Conservation (phyloP, 2,797 vertebrate genomes). For the Coregonus suidteri region DNA sequence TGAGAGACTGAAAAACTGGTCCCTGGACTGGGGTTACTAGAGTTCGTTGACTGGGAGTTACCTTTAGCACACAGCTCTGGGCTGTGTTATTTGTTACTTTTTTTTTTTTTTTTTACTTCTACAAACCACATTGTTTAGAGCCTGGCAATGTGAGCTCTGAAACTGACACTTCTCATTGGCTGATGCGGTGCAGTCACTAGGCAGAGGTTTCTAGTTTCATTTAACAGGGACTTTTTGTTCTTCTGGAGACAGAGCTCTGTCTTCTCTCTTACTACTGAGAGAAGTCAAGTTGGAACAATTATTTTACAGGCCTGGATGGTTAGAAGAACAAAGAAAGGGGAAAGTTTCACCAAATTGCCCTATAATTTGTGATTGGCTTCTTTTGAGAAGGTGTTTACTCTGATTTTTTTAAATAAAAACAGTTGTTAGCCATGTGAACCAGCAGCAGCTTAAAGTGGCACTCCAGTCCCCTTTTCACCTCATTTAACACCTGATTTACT, state of each 20-base stretch:
- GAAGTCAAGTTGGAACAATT: neutral
- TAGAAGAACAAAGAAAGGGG: neutral
- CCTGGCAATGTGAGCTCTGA: constrained; percentile 46
- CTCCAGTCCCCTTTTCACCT: too few relatives aligned
- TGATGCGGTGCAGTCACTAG: constrained; percentile 52
- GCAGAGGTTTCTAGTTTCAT: constrained; percentile 71
- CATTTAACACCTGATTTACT: too few relatives aligned
- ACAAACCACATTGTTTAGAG: constrained; percentile 72
- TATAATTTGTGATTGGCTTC: neutral
- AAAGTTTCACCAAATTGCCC: neutral
- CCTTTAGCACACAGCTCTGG: constrained; percentile 60
- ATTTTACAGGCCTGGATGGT: neutral
- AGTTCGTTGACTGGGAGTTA: constrained; percentile 79
- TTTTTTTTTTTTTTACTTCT: too few relatives aligned
- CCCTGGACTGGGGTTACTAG: constrained; percentile 63
- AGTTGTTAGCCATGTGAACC: neutral
- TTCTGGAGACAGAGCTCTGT: constrained; percentile 13
- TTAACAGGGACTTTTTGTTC: constrained; percentile 63
- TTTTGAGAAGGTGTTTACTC: neutral
- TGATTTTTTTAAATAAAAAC: neutral
- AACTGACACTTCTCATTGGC: constrained; percentile 65
- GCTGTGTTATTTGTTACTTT: constrained; percentile 68
- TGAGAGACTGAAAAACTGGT: constrained; percentile 2
- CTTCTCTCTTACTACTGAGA: neutral
- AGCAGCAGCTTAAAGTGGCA: neutral